phyloP scores from a whole-genome alignment of 2,113 vertebrate species.

The human region DNA sequence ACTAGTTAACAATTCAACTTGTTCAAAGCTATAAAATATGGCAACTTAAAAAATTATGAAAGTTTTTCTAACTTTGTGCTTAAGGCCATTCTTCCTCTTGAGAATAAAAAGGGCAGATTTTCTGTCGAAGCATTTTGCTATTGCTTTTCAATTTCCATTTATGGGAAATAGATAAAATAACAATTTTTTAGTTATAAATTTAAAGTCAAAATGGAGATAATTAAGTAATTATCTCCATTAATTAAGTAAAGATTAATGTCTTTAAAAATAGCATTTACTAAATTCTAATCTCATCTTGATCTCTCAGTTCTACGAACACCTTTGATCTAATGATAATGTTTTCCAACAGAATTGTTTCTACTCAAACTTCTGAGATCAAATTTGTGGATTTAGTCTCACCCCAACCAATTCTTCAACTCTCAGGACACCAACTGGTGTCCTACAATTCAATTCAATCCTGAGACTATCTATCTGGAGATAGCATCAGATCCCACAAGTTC shows the following conservation, averaged over 20 bases:
- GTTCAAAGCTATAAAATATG: background rate
- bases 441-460: background rate
- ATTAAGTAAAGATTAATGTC: background rate
- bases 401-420: background rate
- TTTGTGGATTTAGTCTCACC: background rate
- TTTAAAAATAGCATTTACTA: background rate
- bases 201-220: background rate
- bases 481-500: background rate
- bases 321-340: background rate
- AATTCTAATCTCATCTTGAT: background rate
- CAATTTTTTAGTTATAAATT: background rate
- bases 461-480: background rate
- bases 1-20: background rate
- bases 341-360: background rate
- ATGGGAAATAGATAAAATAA: background rate
- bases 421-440: background rate
- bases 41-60: background rate
- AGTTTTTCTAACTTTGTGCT: background rate
- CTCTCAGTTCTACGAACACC: background rate
- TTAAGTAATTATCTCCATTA: too few relatives aligned
- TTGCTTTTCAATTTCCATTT: background rate
- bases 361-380: background rate
- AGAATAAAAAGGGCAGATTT: background rate
- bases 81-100: background rate
- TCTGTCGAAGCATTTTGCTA: background rate